These are phyloP conservation scores for Gallinago solitaria DNA, from an alignment of 2,797 vertebrate species.

Conservation along the genomic window DNA sequence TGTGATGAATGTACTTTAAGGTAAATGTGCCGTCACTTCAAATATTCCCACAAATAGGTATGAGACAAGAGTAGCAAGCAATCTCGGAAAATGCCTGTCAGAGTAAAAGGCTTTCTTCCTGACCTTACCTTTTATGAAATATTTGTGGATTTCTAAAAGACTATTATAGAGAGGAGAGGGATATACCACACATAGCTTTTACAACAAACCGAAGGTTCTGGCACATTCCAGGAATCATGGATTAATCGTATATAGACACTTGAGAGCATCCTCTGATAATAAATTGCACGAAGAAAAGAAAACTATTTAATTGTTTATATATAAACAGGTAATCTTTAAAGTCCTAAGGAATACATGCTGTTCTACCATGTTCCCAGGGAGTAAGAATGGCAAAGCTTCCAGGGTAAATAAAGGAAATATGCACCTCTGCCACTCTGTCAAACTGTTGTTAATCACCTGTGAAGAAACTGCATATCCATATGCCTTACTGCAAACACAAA, in stretches of 20 bases:
- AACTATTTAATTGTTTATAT: not conserved
- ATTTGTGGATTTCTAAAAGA: not conserved
- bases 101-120: slow-evolving; percentile 7
- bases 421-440: not conserved
- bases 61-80: not conserved
- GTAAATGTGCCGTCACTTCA: slow-evolving; percentile 28
- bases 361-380: not conserved
- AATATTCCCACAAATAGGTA: slow-evolving; percentile 30
- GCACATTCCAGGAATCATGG: not conserved
- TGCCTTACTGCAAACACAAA: not conserved
- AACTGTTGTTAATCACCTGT: not conserved
- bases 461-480: not conserved
- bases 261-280: not conserved
- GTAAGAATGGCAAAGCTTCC: not conserved
- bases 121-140: slow-evolving; percentile 1
- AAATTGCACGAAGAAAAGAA: not conserved
- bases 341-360: not conserved
- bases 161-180: not conserved
- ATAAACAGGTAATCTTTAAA: not conserved
- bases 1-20: not conserved
- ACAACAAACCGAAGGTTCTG: not conserved
- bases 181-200: not conserved
- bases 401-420: not conserved
- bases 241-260: not conserved
- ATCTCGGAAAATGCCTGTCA: slow-evolving; percentile 30